Evolutionary conservation across 2,888 invertebrate species (phyloP).

Genomic region (Crocallis elinguaria): DNA sequence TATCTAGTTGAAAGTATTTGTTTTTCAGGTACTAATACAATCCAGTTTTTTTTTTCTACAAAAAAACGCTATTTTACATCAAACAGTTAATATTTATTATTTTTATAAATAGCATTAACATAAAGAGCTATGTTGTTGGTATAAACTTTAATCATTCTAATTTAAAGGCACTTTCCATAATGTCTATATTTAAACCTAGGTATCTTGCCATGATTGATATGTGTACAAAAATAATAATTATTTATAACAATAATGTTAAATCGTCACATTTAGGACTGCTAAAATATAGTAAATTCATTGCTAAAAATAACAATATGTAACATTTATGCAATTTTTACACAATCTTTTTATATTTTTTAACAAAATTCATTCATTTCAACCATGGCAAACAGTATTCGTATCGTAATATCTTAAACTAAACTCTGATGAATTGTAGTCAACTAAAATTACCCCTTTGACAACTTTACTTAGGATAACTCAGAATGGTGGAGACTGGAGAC

Average conservation of each 20-base stretch:
- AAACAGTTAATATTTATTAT: slow-evolving; percentile 84
- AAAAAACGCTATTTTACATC: slow-evolving; percentile 68
- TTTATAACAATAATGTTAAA: slow-evolving; percentile 14
- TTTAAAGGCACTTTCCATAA: slow-evolving; percentile 84
- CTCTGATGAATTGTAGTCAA: slow-evolving; percentile 59
- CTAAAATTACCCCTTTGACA: slow-evolving; percentile 74
- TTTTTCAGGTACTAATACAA: no score
- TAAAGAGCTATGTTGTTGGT: slow-evolving; percentile 84
- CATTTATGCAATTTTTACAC: slow-evolving; percentile 34
- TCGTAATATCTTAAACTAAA: slow-evolving; percentile 28
- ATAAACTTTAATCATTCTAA: slow-evolving; percentile 83
- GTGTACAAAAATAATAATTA: slow-evolving; percentile 34
- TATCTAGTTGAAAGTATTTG: no score
- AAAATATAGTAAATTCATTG: slow-evolving; percentile 14
- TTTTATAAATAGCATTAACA: slow-evolving; percentile 84
- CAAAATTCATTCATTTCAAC: slow-evolving; percentile 41
- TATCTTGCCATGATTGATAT: slow-evolving; percentile 70
- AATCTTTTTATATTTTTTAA: slow-evolving; percentile 19
- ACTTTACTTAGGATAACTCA: slow-evolving; percentile 45
- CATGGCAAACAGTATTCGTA: slow-evolving; percentile 52
- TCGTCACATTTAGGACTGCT: slow-evolving; percentile 9
- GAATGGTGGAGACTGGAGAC: slow-evolving; percentile 30
- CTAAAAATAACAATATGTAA: slow-evolving; percentile 24
- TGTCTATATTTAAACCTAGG: slow-evolving; percentile 74
- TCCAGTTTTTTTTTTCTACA: no score